Evolutionary conservation across 1,140 invertebrate genomes (phyloP), one percentile per base, ranked within the genome.

Genomic region (Ostrea denselamellosa): DNA sequence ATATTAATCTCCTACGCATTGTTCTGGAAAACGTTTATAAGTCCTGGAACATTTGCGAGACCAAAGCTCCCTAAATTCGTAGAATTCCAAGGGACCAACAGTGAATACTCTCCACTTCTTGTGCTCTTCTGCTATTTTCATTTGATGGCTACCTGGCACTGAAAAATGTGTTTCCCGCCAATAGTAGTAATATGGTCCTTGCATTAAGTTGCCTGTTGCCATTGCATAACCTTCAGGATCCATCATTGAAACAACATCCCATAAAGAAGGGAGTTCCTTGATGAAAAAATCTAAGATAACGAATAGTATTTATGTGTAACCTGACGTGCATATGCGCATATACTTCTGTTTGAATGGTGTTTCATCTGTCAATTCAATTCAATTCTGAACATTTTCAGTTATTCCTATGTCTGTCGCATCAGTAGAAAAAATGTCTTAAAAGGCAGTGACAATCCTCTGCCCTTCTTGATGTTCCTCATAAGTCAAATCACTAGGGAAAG

Each of bases 81-180:
- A 83, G 34, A 83, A 82, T 8, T 28, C 81, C 4, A 83, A 28
- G 10, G 28, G 34, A 5, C 34, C 81, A 5, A 83, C 81, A 7
- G 81, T 83, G 34, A 83, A 83, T 12, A 14, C 81, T n/a, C 22
- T 85, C 8, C 52, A 4, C 10, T 85, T 52, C n/a, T 53, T 85
- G 53, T 85, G 54, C 10, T 90, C 28, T 54, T 92, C 87, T 44
- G 90, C 28, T 1, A 95, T 87, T 8, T 62, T 9, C 0, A 95
- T 90, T 81, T 95, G 94, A 86, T 92, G 93, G 44, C 92, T 95
- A 10, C 93, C 94, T 65, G 91, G 89, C 83, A 87, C 94, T 14
- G 34, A 44, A 44, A 44, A 44, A 44, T 44, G 34, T 44, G 34
- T 44, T 44, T 44, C 34, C 34, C 1, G 34, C 34, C 34, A 44